Evolutionary conservation across 2,113 vertebrate species (phyloP).

Genomic region (Phyllopteryx taeniolatus): DNA sequence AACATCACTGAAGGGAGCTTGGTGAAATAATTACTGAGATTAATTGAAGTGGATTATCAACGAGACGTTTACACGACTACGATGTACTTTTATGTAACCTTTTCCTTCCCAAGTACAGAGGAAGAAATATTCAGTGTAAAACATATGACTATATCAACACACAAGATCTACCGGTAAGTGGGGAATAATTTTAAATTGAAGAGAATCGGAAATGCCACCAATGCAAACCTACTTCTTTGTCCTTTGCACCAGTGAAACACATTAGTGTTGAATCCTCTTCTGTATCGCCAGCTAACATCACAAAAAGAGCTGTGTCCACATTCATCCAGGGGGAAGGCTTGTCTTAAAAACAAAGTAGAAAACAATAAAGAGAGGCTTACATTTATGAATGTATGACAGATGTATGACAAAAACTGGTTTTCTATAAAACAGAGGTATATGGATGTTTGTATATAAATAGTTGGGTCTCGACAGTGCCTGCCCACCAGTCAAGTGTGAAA

Average conservation of each 20-base stretch:
- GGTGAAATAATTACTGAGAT: not conserved
- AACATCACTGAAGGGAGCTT: not conserved
- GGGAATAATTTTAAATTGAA: not conserved
- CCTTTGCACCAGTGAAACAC: slow-evolving; percentile 81
- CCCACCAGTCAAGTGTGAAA: too few species aligned
- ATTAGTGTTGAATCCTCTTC: slow-evolving; percentile 78
- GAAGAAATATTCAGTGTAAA: too few species aligned
- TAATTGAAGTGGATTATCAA: not conserved
- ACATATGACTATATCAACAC: not conserved
- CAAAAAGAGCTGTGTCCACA: slow-evolving; percentile 83
- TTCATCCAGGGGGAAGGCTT: slow-evolving; percentile 78
- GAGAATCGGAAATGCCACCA: not conserved
- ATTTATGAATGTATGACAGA: not conserved
- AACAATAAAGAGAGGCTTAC: not conserved
- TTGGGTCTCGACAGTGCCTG: too few species aligned
- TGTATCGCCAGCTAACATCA: slow-evolving; percentile 76
- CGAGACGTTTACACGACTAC: not conserved
- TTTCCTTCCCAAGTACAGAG: too few species aligned
- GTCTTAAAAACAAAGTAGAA: slow-evolving; percentile 61
- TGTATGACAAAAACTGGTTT: not conserved
- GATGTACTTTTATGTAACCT: too few species aligned
- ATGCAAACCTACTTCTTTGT: slow-evolving; percentile 78
- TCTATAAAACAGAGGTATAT: too few species aligned
- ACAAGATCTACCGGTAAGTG: too few species aligned
- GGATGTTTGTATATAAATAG: too few species aligned